These are phyloP conservation scores for Bufo gargarizans DNA, from an alignment of 2,113 vertebrate genomes.

Conservation along the genomic window DNA sequence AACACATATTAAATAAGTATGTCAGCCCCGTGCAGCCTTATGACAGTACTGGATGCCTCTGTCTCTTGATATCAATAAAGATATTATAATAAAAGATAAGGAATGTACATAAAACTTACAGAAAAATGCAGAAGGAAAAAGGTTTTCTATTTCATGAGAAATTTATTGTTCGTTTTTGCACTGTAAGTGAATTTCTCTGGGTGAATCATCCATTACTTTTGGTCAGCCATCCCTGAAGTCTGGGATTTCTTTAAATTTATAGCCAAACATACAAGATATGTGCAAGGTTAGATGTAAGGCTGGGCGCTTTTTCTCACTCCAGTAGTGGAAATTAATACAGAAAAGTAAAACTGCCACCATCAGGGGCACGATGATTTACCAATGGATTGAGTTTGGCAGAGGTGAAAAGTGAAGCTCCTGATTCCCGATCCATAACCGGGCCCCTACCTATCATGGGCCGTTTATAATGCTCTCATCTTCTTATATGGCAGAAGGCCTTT, in stretches of 20 bases:
- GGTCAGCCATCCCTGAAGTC: constrained; percentile 1
- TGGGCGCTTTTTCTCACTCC: background rate
- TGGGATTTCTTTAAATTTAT: constrained; percentile 7
- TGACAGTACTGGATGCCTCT: background rate
- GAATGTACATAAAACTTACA: background rate
- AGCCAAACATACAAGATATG: background rate
- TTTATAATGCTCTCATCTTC: too few species aligned
- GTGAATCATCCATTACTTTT: background rate
- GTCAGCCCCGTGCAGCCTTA: background rate
- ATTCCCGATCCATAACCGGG: too few species aligned
- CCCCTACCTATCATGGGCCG: too few species aligned
- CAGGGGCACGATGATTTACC: background rate
- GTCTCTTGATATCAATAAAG: background rate
- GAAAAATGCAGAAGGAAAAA: background rate
- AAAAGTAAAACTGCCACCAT: background rate
- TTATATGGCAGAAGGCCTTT: too few species aligned
- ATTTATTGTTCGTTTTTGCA: background rate
- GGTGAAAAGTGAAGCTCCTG: too few species aligned
- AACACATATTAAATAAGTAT: background rate
- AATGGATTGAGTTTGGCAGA: too few species aligned
- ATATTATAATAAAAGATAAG: background rate
- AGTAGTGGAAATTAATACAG: background rate
- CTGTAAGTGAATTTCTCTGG: constrained; percentile 8
- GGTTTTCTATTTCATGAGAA: background rate
- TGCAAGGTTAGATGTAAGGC: background rate